phyloP scores from a whole-genome alignment of 2,113 vertebrate genomes.

The Lasiurus cinereus region DNA sequence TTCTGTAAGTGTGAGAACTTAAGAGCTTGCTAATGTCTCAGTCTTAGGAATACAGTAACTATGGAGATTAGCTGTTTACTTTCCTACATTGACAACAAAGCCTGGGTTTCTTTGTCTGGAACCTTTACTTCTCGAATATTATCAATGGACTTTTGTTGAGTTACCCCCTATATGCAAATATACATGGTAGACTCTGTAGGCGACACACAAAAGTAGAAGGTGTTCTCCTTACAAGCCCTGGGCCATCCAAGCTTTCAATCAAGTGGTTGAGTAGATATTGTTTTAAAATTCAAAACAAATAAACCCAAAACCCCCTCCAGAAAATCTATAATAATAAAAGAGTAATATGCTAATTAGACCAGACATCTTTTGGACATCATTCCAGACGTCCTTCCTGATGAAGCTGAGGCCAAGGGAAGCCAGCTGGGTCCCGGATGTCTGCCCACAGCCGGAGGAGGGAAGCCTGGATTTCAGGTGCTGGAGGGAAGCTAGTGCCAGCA shows the following conservation, averaged over 20 bases:
- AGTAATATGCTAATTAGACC: too few relatives aligned
- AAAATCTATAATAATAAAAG: not conserved
- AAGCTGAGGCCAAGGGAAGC: too few relatives aligned
- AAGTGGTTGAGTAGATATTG: not conserved
- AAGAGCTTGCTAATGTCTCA: not conserved
- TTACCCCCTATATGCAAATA: not conserved
- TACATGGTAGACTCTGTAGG: not conserved
- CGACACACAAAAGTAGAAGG: not conserved
- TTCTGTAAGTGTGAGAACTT: not conserved
- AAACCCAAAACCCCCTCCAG: not conserved
- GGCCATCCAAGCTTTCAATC: not conserved
- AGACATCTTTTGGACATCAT: too few relatives aligned
- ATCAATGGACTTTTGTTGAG: conserved; percentile 7
- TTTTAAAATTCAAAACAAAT: conserved; percentile 48
- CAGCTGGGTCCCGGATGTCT: too few relatives aligned
- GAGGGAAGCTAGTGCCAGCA: too few relatives aligned
- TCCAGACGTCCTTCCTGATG: too few relatives aligned
- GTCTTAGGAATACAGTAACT: not conserved
- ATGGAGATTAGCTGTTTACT: conserved; percentile 16
- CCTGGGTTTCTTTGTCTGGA: conserved; percentile 12
- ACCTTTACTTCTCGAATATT: conserved; percentile 41
- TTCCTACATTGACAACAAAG: not conserved
- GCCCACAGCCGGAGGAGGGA: too few relatives aligned
- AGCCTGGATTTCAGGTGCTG: too few relatives aligned
- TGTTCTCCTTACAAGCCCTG: not conserved